Evolutionary conservation across 2,797 vertebrate species (phyloP).

Genomic region (Rhynchotus rufescens): DNA sequence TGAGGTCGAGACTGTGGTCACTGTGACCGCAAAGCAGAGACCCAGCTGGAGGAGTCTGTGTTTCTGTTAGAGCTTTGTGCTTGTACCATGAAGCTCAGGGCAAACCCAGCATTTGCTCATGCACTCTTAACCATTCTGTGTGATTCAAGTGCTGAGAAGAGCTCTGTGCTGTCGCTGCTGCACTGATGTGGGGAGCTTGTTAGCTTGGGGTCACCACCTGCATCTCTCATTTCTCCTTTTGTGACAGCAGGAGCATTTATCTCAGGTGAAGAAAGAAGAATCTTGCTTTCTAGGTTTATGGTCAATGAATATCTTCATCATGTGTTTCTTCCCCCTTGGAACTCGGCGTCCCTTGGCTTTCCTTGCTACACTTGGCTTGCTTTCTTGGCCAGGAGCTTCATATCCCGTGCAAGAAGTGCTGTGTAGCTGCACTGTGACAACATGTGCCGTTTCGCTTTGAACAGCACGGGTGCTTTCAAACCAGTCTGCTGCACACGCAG

Average conservation of each 20-base stretch:
- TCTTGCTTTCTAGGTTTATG: neutral
- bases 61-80: neutral
- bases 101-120: neutral
- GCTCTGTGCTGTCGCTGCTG: neutral
- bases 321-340: neutral
- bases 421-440: neutral
- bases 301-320: neutral
- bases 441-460: neutral
- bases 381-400: neutral
- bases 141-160: neutral
- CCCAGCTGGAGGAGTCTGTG: neutral
- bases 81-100: neutral
- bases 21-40: neutral
- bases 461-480: neutral
- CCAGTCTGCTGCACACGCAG: neutral
- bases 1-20: constrained; percentile 10
- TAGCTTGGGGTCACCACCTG: neutral
- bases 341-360: neutral
- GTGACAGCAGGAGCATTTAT: neutral
- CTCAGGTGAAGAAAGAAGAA: neutral
- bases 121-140: no score
- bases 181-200: neutral
- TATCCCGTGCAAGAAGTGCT: neutral
- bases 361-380: neutral
- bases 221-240: neutral